Evolutionary conservation across 64 coral and sea anemone species (phyloP).

Genomic region (Platygyra sinensis): DNA sequence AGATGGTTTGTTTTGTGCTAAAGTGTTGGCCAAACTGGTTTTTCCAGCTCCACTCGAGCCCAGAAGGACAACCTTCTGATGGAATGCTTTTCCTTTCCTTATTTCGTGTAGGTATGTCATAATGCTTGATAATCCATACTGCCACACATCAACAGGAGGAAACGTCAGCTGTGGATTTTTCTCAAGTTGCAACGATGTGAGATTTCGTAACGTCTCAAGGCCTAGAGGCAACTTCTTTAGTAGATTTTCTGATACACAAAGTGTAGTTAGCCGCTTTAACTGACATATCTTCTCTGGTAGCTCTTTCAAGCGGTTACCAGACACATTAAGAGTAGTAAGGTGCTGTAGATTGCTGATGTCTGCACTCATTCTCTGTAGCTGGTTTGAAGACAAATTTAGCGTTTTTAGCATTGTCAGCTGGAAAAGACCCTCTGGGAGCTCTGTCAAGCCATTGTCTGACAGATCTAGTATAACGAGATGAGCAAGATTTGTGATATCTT

Average conservation of each 20-base stretch:
- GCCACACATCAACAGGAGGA: constrained; percentile 11
- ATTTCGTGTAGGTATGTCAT: constrained; percentile 34
- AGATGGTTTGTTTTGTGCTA: neutral
- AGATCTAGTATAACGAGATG: neutral
- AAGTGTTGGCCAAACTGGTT: constrained; percentile 42
- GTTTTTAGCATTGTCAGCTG: too few relatives aligned
- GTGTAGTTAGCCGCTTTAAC: neutral
- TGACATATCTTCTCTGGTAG: neutral
- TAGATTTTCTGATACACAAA: neutral
- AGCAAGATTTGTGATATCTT: neutral
- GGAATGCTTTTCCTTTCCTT: neutral
- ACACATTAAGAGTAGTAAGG: too few relatives aligned
- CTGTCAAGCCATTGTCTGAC: neutral
- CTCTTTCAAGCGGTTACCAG: neutral
- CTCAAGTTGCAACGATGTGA: neutral
- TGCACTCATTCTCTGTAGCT: too few relatives aligned
- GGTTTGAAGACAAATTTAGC: too few relatives aligned
- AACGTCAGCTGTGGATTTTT: neutral
- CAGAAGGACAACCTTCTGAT: constrained; percentile 52
- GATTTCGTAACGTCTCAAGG: neutral
- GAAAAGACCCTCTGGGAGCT: too few relatives aligned
- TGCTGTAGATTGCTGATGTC: too few relatives aligned
- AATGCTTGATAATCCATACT: constrained; percentile 23
- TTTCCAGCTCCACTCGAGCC: constrained; percentile 42
- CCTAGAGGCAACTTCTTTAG: neutral